These are phyloP conservation scores for Microcebus tavaratra DNA, from an alignment of 2,113 vertebrate genomes.

Conservation along the genomic window DNA sequence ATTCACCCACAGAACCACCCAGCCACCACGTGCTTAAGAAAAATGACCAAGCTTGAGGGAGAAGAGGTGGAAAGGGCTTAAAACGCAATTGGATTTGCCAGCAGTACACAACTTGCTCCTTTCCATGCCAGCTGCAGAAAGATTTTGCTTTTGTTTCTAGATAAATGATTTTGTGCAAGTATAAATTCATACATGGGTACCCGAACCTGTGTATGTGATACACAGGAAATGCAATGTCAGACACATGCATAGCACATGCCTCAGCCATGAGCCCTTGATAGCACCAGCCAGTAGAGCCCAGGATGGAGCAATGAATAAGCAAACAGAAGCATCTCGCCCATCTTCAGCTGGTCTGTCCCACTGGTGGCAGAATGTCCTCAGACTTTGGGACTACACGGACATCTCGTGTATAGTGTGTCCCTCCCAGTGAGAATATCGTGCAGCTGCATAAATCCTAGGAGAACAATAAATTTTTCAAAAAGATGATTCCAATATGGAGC, in stretches of 20 bases:
- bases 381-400: no score
- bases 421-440: rapidly evolving
- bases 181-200: neutral
- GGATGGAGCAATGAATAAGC: neutral
- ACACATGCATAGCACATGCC: rapidly evolving
- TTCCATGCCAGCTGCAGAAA: neutral
- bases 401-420: no score
- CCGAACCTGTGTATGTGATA: rapidly evolving
- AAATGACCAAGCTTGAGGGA: neutral
- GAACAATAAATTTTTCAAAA: neutral
- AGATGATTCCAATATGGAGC: neutral
- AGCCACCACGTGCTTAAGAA: neutral
- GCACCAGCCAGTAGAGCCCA: rapidly evolving
- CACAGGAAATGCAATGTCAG: rapidly evolving
- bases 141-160: neutral
- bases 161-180: neutral
- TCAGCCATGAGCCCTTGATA: rapidly evolving
- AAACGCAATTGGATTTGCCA: neutral
- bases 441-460: neutral
- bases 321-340: no score
- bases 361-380: rapidly evolving
- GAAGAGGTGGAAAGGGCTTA: neutral
- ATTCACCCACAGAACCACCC: neutral
- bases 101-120: neutral
- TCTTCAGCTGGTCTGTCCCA: rapidly evolving